Base-by-base conservation (phyloP, 2,888 invertebrate genomes). In the Salticus scenicus region DNA sequence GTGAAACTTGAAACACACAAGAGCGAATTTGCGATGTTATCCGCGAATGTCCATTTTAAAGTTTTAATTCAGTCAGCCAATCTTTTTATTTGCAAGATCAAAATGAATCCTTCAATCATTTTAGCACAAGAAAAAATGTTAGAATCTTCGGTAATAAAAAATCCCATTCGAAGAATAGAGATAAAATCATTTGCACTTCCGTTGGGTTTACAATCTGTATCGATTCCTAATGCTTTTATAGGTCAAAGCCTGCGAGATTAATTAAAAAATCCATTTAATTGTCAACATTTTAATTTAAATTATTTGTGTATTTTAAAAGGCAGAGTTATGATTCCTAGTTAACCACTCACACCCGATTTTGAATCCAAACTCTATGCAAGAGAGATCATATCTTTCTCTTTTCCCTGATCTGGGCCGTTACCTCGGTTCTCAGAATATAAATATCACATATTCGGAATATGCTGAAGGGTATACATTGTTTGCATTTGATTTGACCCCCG, bases 381-480 rank as follows among this genome's bases (percentile, higher is more conserved):
- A n/a, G 14, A 5, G 82, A 33, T 17, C 27, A 10, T 82, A 70
- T 66, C n/a, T 82, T 2, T 72, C 37, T 64, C 27, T 75, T 0
- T 82, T 82, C 28, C 75, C 75, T n/a, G 71, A 76, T 70, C 37
- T 82, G 28, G 66, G 51, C 33, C 37, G 75, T 33, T 82, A 63
- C 64, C 75, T 76, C 63, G 64, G 47, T 33, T 14, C 17, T 0
- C 70, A 63, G 20, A 71, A 76, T 64, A 70, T 76, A 4, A 75
- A 75, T 27, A 82, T 76, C 17, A 47, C 14, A 31, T 71, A 47
- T 41, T n/a, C 4, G 24, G 75, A 82, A 63, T 75, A 64, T 63
- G 1, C 17, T 20, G n/a, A 70, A 2, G 80, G 73, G 0, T 73
- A 51, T 1, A 80, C 67, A 5, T 71, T 70, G 1, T 70, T 33